These are phyloP conservation scores for Oophaga sylvatica DNA, from an alignment of 2,797 vertebrate genomes.

Conservation along the genomic window DNA sequence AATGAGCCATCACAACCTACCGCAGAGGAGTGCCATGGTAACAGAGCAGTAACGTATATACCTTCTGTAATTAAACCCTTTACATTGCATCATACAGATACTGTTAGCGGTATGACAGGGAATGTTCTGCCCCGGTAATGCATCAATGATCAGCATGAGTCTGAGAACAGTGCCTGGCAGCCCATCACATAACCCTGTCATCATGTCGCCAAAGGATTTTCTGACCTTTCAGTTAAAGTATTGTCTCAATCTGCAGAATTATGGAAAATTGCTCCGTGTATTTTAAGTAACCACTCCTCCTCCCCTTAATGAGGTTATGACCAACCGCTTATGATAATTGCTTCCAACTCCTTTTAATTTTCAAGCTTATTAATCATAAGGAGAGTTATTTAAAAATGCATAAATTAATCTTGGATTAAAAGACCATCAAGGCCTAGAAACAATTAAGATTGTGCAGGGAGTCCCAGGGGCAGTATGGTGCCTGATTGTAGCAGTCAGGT, in stretches of 20 bases:
- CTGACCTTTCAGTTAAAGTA: conserved; percentile 50
- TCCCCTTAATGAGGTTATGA: conserved; percentile 97
- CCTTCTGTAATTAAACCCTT: conserved; percentile 14
- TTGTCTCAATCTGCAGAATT: conserved; percentile 49
- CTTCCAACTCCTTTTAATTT: conserved; percentile 99
- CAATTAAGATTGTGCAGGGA: conserved; percentile 99
- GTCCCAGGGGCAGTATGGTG: conserved; percentile 92
- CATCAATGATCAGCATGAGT: conserved; percentile 15
- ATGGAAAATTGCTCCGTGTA: conserved; percentile 46
- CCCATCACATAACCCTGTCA: conserved; percentile 34
- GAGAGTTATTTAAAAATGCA: conserved; percentile 99
- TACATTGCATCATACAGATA: background rate
- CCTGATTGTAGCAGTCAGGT: conserved; percentile 95
- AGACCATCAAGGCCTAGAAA: conserved; percentile 95
- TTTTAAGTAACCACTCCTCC: conserved; percentile 72
- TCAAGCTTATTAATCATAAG: conserved; percentile 99
- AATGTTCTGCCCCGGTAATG: background rate
- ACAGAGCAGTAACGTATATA: background rate
- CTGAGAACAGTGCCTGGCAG: conserved; percentile 10
- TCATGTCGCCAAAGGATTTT: conserved; percentile 30
- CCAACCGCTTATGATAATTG: conserved; percentile 98
- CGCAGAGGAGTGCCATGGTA: background rate
- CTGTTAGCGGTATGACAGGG: background rate
- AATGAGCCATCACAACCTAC: background rate
- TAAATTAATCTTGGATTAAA: conserved; percentile 99